A percentile compares a stretch with the other conserved stretches of the same genome.
Conservation (phyloP, 1,140 invertebrate species). For the Brachionus paranguensis region DNA sequence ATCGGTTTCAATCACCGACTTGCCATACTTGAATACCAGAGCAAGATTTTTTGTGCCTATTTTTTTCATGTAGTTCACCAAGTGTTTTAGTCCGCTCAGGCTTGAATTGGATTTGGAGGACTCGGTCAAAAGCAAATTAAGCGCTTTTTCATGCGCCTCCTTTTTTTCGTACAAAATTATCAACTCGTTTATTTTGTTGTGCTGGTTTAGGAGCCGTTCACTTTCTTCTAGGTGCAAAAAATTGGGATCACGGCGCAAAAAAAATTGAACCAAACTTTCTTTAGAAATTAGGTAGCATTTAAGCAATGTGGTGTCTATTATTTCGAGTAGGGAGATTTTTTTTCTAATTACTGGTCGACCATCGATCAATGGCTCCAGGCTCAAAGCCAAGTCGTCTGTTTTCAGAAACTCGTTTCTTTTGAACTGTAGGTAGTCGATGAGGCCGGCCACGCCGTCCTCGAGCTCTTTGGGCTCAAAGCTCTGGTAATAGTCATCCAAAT, state of each 20-base stretch:
- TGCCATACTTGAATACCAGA: conserved; percentile 87
- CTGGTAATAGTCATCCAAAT: conserved; percentile 60
- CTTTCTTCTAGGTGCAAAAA: conserved; percentile 89
- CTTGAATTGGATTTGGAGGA: conserved; percentile 69
- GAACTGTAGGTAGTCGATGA: conserved; percentile 70
- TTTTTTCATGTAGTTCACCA: conserved; percentile 83
- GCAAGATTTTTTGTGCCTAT: conserved; percentile 76
- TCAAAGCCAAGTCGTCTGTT: conserved; percentile 45
- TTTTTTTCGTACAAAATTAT: conserved; percentile 92
- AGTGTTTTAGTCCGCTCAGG: conserved; percentile 71
- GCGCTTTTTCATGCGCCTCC: conserved; percentile 79
- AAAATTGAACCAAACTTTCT: conserved; percentile 79
- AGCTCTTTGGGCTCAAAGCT: conserved; percentile 74
- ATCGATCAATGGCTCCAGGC: conserved; percentile 56
- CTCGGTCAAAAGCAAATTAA: conserved; percentile 78
- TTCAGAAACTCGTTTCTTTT: conserved; percentile 51
- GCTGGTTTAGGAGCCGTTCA: conserved; percentile 75
- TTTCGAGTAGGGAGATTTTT: conserved; percentile 69
- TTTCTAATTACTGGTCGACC: conserved; percentile 55
- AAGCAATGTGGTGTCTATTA: conserved; percentile 88
- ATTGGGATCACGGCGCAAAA: conserved; percentile 77
- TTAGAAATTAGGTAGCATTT: conserved; percentile 96
- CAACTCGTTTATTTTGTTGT: conserved; percentile 82
- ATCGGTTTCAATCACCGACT: conserved; percentile 77
- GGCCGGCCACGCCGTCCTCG: conserved; percentile 76